Evolutionary conservation across 2,888 invertebrate species (phyloP), one percentile per base, ranked within the genome.

Genomic region (Agrochola macilenta): DNA sequence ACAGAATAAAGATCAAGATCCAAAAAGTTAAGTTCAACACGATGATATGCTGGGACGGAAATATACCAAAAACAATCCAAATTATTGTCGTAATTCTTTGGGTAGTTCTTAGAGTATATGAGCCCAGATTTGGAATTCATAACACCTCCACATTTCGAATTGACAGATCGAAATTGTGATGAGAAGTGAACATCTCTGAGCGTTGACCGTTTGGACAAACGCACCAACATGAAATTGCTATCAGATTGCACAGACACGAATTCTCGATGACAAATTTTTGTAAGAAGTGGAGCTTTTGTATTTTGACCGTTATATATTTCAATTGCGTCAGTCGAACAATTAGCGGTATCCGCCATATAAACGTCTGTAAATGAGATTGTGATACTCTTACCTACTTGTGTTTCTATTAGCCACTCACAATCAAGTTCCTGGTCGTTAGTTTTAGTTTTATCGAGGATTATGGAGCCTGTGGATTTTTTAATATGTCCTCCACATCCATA

Each of bases 51-150:
- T 66, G 98, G 97, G 1, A 98, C 97, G 64, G 95, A 94, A 77
- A 99, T 97, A 20, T 97, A 92, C 98, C 99, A 99, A 73, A 97
- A 97, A 91, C 99, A 99, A 82, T 98, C 97, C 76, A 98, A 97
- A 88, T 97, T 97, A 68, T 95, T 93, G 1, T 98, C 98, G 95
- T 99, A 99, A 89, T 98, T 97, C 75, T 97, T 93, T 0, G 99
- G 99, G 94, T 98, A 99, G 91, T 99, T 98, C 17, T 98, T 97
- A 0, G 99, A 98, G 88, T 97, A 97, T 78, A 99, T 97, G 0
- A 94, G 91, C 0, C 99, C 99, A 8, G 95, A 95, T 1, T 95
- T 93, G 0, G 97, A 93, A 0, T 93, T 94, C 80, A 98, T 97
- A 76, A 89, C 93, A 0, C 99, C 99, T 2, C 99, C 99, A 92